These are phyloP conservation scores for Pseudanteris insignis DNA, from an alignment of 2,888 invertebrate species.

Conservation along the genomic window DNA sequence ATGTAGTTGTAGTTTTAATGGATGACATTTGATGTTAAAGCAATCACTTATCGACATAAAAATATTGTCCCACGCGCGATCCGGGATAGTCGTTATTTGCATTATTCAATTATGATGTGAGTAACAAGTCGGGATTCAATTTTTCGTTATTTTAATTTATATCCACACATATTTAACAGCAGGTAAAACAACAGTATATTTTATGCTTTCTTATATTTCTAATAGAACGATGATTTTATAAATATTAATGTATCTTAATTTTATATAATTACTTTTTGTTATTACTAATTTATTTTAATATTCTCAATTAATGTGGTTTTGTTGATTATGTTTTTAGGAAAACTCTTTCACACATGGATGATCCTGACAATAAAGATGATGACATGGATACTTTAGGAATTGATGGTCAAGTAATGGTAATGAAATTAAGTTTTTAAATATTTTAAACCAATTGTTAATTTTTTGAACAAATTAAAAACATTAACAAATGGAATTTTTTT, in stretches of 20 bases:
- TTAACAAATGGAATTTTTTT: too few species aligned
- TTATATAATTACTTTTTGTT: too few species aligned
- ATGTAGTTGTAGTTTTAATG: slow-evolving; percentile 28
- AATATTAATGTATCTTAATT: too few species aligned
- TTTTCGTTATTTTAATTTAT: too few species aligned
- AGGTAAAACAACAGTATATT: not conserved
- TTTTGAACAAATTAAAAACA: slow-evolving; percentile 16
- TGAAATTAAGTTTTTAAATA: too few species aligned
- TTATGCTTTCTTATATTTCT: not conserved
- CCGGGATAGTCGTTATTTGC: not conserved
- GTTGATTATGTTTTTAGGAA: slow-evolving; percentile 13
- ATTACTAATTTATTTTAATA: too few species aligned
- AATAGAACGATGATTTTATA: too few species aligned
- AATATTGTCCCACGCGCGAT: slow-evolving; percentile 7
- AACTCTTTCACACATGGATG: slow-evolving; percentile 53
- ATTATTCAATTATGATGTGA: slow-evolving; percentile 21
- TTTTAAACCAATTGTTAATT: too few species aligned
- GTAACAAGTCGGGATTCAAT: slow-evolving; percentile 4
- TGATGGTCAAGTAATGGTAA: slow-evolving; percentile 62
- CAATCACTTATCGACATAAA: slow-evolving; percentile 29
- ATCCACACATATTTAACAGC: not conserved
- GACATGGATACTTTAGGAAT: slow-evolving; percentile 57
- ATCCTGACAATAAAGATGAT: slow-evolving; percentile 56
- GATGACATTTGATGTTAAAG: slow-evolving; percentile 37
- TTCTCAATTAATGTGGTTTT: not conserved